Base-by-base conservation (phyloP, 2,888 invertebrate species). In the Taphrorychus bicolor region DNA sequence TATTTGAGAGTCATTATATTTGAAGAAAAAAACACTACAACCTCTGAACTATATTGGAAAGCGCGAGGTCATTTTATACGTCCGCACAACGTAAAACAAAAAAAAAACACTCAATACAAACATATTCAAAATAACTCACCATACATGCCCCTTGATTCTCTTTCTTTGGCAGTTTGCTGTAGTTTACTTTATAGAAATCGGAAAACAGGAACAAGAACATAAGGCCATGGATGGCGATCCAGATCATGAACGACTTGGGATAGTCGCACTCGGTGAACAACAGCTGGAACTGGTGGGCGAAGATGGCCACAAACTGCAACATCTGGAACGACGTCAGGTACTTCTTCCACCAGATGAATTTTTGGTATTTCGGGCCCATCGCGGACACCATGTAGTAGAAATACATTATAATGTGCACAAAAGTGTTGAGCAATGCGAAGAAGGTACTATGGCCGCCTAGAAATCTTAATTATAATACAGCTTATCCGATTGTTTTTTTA, bases 321-420 rank as follows among this genome's bases (percentile, higher is more conserved):
- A 98, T 96, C 86, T 97, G 97, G 85, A 97, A 91, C 73, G 91
- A 90, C 66, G 97, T 97, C 77, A 98, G 89, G 83, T 97, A 94
- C 80, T 94, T 95, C 85, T 97, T 98, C 97, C 97, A 98, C 97
- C 97, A 97, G 76, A 97, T 91, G 82, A 89, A 97, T 82, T 94
- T 95, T 83, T 94, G 94, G 83, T 93, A 97, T 79, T 88, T 85
- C 45, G 97, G 97, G 59, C 97, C 97, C 90, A 97, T 90, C 19
- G 97, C 97, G 3, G 97, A 89, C 70, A 97, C 87, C 90, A 96
- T 95, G 82, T 97, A 98, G 84, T 98, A 98, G 83, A 93, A 93
- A 84, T 98, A 97, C 97, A 98, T 97, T 72, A 97, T 88, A 78
- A 97, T 93, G 83, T 98, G 97, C 69, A 98, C 97, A 81, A 97